Percentiles rank a stretch among this genome's conserved stretches.
Conservation (phyloP, 2,888 invertebrate genomes). For the Pristionchus arcanus region DNA sequence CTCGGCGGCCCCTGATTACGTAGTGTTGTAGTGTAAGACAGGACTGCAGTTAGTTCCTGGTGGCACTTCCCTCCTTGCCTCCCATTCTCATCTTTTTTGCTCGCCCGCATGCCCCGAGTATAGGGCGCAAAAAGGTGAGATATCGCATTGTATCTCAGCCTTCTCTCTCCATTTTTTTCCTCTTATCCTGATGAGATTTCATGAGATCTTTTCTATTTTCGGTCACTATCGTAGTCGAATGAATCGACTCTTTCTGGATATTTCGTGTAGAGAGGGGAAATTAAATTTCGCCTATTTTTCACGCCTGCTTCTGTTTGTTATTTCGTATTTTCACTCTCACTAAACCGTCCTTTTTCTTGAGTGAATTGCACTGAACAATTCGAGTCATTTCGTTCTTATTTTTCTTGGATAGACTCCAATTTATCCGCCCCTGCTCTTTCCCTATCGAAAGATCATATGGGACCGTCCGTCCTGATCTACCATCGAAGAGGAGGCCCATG, state of each 20-base stretch:
- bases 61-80: background rate
- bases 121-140: constrained; percentile 28
- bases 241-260: constrained; percentile 31
- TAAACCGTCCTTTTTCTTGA: background rate
- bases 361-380: constrained; percentile 6
- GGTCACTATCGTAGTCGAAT: background rate
- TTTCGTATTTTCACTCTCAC: background rate
- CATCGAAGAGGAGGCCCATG: background rate
- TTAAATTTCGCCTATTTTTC: constrained; percentile 48
- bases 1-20: background rate
- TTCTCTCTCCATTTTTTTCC: background rate
- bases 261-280: background rate
- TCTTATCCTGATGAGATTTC: constrained; percentile 30
- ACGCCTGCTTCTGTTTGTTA: constrained; percentile 11
- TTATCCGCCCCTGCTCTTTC: background rate
- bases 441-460: background rate
- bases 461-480: constrained; percentile 3
- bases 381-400: background rate
- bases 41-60: background rate
- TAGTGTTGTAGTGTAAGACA: background rate
- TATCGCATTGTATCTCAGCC: background rate
- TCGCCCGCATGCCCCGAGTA: constrained; percentile 7
- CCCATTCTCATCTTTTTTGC: constrained; percentile 9
- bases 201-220: background rate
- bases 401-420: background rate